phyloP scores from a whole-genome alignment of 2,113 vertebrate genomes.

The Dicerorhinus sumatrensis region DNA sequence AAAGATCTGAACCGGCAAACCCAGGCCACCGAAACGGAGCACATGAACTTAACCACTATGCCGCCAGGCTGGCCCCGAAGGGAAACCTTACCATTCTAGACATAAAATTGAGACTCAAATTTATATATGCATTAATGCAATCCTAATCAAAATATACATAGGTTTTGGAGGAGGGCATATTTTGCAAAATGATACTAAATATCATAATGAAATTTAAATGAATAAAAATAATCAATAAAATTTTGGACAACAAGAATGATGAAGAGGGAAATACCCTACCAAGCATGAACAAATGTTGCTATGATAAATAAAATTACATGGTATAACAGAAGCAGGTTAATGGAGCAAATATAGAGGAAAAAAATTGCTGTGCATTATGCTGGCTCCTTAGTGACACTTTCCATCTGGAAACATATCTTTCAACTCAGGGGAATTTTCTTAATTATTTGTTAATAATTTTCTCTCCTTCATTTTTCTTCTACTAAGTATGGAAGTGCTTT shows the following conservation, averaged over 20 bases:
- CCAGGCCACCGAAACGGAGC: no score
- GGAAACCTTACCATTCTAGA: background rate
- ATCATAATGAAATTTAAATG: background rate
- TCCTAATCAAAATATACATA: background rate
- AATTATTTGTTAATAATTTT: conserved; percentile 15
- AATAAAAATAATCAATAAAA: background rate
- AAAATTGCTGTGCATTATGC: background rate
- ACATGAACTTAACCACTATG: no score
- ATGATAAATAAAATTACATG: background rate
- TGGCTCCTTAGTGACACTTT: background rate
- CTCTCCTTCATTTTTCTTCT: background rate
- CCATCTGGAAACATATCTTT: background rate
- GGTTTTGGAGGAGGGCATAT: background rate
- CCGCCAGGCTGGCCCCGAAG: no score
- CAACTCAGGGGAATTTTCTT: background rate
- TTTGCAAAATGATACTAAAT: background rate
- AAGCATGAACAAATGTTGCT: background rate
- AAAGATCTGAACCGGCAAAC: no score
- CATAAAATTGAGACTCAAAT: background rate
- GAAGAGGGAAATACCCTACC: background rate
- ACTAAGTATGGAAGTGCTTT: background rate
- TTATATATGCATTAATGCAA: background rate
- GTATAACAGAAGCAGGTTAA: background rate
- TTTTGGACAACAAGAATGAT: background rate
- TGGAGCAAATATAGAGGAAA: background rate